Base-by-base conservation (phyloP, 2,888 invertebrate species). In the Noctua comes region DNA sequence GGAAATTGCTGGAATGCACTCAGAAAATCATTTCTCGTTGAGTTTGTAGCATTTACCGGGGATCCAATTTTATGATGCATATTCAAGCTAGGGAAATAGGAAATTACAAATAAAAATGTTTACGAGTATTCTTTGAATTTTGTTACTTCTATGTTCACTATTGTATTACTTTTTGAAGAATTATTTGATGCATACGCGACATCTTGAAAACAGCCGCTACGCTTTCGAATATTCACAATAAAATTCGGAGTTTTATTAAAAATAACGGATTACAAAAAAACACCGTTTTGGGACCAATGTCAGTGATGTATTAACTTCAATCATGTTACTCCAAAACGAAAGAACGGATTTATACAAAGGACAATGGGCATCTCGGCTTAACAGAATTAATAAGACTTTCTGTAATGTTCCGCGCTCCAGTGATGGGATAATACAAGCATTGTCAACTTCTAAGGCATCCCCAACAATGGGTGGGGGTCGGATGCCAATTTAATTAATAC, bases 401-500 rank as follows among this genome's bases (percentile, higher is more conserved):
- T 70, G 74, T 27, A 70, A 57, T 68, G 48, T 71, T 68, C 16
- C 27, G 16, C 48, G 54, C 57, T 64, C 54, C 62, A 43, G 21
- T 59, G 43, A 71, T 70, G 54, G 66, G 46, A 71, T 82, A 86
- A 70, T 70, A 82, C 72, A 69, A 65, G 46, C 27, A 84, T 84
- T 87, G 80, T 66, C 46, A 73, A 57, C 27, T 87, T 87, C 36
- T 48, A 69, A 73, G 43, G 57, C 36, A 59, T 73, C 31, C 36
- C 62, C 13, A 68, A 86, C 81, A 88, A 84, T 86, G 66, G 57
- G 43, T 36, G 62, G 72, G 64, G 40, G 71, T 59, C 68, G 68
- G 77, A 89, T 84, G 71, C 70, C 75, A 78, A 80, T 88, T 84
- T 85, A 88, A 89, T 88, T 84, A 89, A 86, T 86, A 77, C 77